Base-by-base conservation (phyloP, 2,797 vertebrate species). In the Onychomys torridus region DNA sequence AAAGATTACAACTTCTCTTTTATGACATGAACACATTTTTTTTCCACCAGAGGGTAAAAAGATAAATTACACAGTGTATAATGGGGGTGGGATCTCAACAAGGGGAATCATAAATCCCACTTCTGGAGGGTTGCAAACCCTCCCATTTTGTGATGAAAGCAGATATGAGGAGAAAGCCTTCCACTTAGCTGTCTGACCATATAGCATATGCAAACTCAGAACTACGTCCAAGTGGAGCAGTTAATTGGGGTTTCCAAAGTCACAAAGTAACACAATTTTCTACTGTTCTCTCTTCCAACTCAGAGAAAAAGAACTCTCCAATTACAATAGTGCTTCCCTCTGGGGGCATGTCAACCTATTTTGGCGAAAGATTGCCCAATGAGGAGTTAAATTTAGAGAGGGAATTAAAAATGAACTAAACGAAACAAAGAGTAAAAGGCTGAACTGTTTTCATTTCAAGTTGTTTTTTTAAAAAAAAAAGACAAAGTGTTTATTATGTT, bases 1-100 rank as follows among this genome's bases (percentile, higher is more conserved):
- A 97, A 96, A 94, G 94, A 97, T 95, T 96, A 91, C 86, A 95
- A 73, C 76, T 92, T 96, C n/a, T 69, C 87, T 82, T 97, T 97
- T 92, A 95, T 81, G 90, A 96, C 89, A 93, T 55, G 52, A 57
- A 46, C 81, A 92, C 92, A 93, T 97, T 97, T 97, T 97, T 97
- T 94, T 92, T 32, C 55, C 81, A 96, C 37, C 49, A 81, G 34
- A 93, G 86, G 83, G 49, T 55, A 92, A 94, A 88, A 94, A 93
- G 63, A 79, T 89, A 97, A 97, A 93, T 91, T 71, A 93, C 5
- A 13, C 7, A 90, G 65, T 91, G 25, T 25, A 27, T 75, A 75
- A 75, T 2, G 12, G 71, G n/a, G 69, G 19, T 61, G n/a, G 32
- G 25, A 75, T 57, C 71, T 77, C 73, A 59, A 78, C 29, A 82